phyloP scores from a whole-genome alignment of 2,888 invertebrate genomes.

The Panzeria rudis region DNA sequence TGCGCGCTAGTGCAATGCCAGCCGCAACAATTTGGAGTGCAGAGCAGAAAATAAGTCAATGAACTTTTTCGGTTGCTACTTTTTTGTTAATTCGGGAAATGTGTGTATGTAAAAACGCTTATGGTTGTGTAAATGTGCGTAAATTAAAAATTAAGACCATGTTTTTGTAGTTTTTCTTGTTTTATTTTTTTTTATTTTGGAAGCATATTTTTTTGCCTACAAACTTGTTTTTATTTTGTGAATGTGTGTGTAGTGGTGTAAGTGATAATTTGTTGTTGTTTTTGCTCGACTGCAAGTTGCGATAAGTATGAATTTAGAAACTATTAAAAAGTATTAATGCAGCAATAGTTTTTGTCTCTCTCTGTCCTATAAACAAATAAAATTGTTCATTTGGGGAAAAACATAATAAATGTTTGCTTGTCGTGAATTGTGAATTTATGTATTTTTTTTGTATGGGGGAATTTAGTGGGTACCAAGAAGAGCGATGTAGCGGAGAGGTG shows the following conservation, averaged over 20 bases:
- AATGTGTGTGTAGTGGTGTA: slow-evolving; percentile 6
- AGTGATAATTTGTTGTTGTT: slow-evolving; percentile 58
- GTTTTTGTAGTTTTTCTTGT: slow-evolving; percentile 47
- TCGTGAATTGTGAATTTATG: slow-evolving; percentile 61
- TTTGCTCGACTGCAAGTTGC: slow-evolving; percentile 67
- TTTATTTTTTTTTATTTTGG: slow-evolving; percentile 9
- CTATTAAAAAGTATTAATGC: slow-evolving; percentile 65
- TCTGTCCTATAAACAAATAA: slow-evolving; percentile 29
- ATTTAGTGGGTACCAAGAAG: not conserved
- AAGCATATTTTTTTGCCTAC: slow-evolving; percentile 58
- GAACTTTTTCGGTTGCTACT: slow-evolving; percentile 71
- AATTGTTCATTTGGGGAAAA: slow-evolving; percentile 30
- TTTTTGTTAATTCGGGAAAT: slow-evolving; percentile 38
- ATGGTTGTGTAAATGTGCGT: slow-evolving; percentile 32
- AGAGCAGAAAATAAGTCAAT: slow-evolving; percentile 64
- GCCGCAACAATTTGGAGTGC: slow-evolving; percentile 46
- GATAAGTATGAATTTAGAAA: slow-evolving; percentile 72
- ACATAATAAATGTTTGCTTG: slow-evolving; percentile 60
- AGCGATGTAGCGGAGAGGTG: slow-evolving; percentile 8
- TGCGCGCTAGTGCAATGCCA: slow-evolving; percentile 67
- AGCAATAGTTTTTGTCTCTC: slow-evolving; percentile 30
- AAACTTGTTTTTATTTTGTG: slow-evolving; percentile 64
- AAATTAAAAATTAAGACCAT: slow-evolving; percentile 47
- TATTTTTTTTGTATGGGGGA: slow-evolving; percentile 18
- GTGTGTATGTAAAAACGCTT: slow-evolving; percentile 5